Evolutionary conservation across 2,113 vertebrate genomes (phyloP).

Genomic region (Planiliza haematocheilus): DNA sequence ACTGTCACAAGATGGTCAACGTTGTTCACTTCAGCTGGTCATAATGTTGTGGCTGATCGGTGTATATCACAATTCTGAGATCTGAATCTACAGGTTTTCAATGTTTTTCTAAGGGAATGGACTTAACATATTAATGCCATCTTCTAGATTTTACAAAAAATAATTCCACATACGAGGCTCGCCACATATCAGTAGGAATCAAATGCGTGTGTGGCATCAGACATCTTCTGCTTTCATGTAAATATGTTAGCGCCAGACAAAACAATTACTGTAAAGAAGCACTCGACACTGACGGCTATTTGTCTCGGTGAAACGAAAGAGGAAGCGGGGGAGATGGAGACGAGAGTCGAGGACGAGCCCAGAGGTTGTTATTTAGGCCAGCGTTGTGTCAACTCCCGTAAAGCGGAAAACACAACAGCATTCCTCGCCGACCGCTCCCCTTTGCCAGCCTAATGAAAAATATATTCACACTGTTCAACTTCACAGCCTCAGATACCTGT

Average conservation of each 20-base stretch:
- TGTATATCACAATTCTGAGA: too few relatives aligned
- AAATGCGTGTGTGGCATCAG: slow-evolving; percentile 12
- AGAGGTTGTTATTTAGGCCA: slow-evolving; percentile 46
- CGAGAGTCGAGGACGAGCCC: slow-evolving; percentile 35
- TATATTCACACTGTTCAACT: neutral
- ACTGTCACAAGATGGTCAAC: too few relatives aligned
- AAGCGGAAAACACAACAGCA: slow-evolving; percentile 14
- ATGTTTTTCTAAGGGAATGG: too few relatives aligned
- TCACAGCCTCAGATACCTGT: slow-evolving; percentile 7
- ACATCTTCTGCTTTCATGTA: slow-evolving; percentile 49
- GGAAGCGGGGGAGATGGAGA: slow-evolving; percentile 66
- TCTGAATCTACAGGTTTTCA: too few relatives aligned
- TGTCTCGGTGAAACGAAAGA: slow-evolving; percentile 42
- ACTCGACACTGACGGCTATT: slow-evolving; percentile 45
- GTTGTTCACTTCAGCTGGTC: too few relatives aligned
- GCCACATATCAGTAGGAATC: neutral
- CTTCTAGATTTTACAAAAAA: too few relatives aligned
- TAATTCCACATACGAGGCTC: too few relatives aligned
- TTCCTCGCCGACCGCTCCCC: neutral
- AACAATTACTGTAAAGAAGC: slow-evolving; percentile 46
- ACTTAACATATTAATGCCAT: too few relatives aligned
- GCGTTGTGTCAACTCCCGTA: slow-evolving; percentile 49
- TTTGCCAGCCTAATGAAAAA: neutral
- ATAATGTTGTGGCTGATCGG: too few relatives aligned
- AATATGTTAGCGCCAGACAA: slow-evolving; percentile 47